Evolutionary conservation across 2,113 vertebrate genomes (phyloP).

Genomic region (Chroicocephalus ridibundus): DNA sequence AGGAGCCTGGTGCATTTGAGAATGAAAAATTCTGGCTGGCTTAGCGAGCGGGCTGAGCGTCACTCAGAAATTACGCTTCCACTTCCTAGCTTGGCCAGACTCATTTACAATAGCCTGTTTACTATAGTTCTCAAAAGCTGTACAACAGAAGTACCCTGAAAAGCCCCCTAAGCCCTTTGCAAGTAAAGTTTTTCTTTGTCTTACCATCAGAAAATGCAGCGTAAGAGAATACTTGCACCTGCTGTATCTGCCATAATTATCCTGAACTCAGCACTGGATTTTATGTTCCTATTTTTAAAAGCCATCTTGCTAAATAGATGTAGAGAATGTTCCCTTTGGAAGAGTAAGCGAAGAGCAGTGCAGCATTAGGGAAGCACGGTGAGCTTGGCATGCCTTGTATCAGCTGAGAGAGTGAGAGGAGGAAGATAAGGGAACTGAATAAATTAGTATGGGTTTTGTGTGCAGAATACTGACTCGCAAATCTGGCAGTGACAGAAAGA

Average conservation of each 20-base stretch:
- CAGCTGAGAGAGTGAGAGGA: neutral
- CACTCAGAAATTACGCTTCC: neutral
- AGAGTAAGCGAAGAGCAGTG: neutral
- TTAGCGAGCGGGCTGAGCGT: neutral
- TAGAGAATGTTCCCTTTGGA: slow-evolving; percentile 21
- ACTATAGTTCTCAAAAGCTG: neutral
- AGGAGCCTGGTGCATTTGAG: neutral
- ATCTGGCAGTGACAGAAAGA: neutral
- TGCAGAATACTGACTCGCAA: neutral
- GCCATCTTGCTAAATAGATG: neutral
- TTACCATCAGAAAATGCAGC: neutral
- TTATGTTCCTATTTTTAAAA: slow-evolving; percentile 59
- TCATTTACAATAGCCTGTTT: neutral
- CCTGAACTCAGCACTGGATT: slow-evolving; percentile 1
- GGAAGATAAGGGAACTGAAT: slow-evolving; percentile 22
- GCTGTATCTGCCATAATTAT: neutral
- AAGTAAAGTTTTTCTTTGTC: neutral
- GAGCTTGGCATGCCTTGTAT: neutral
- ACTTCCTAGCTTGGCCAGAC: neutral
- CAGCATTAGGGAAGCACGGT: neutral
- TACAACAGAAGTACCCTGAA: neutral
- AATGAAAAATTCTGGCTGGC: neutral
- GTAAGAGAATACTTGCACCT: slow-evolving; percentile 41
- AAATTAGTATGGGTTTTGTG: neutral
- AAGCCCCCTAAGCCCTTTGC: neutral